These are phyloP conservation scores for Rhamnusium bicolor DNA, from an alignment of 2,888 invertebrate species.

Conservation along the genomic window DNA sequence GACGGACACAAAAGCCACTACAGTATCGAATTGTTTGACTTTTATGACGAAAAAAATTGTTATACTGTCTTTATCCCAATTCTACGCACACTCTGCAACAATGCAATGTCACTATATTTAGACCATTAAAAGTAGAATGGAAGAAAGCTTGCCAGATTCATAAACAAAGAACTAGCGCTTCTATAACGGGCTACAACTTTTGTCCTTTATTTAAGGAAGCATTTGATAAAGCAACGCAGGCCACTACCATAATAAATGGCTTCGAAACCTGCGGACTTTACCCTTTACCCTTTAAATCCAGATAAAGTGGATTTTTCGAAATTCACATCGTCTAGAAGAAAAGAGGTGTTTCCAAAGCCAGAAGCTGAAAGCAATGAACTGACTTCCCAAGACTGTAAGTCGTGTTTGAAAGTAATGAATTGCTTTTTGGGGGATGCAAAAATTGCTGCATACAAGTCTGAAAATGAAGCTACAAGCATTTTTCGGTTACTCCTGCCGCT, in stretches of 20 bases:
- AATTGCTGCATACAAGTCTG: constrained; percentile 1
- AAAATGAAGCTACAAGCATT: neutral
- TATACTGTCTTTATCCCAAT: constrained; percentile 9
- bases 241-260: neutral
- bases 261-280: no score
- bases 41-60: constrained; percentile 15
- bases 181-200: constrained; percentile 7
- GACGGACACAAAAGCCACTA: constrained; percentile 10
- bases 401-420: constrained; percentile 5
- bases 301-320: neutral
- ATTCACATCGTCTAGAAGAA: neutral
- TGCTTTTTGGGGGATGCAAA: neutral
- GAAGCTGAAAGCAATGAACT: neutral
- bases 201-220: constrained; percentile 4
- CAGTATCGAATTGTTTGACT: constrained; percentile 9
- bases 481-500: neutral
- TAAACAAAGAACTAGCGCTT: constrained; percentile 11
- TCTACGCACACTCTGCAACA: no score
- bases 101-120: constrained; percentile 1
- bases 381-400: neutral
- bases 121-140: constrained; percentile 5
- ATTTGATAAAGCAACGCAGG: neutral
- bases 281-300: neutral
- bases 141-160: constrained; percentile 11
- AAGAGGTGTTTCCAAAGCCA: neutral